Evolutionary conservation across 1,140 invertebrate species (phyloP).

Genomic region (Sarcophaga peregrina): DNA sequence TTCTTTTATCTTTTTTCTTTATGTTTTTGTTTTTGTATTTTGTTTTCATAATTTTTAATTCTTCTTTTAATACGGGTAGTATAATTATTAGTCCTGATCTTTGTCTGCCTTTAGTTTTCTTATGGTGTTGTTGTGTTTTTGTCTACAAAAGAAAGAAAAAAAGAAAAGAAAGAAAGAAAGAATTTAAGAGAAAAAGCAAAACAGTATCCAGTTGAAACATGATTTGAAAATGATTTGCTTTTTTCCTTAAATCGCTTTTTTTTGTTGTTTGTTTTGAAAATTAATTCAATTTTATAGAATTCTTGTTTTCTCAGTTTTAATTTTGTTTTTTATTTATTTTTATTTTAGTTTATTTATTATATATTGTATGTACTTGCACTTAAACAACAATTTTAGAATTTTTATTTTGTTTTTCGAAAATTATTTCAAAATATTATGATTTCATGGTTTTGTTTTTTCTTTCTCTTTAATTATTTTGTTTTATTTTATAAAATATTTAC

Average conservation of each 20-base stretch:
- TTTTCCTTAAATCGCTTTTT: neutral
- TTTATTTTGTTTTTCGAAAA: neutral
- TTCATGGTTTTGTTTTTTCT: slow-evolving; percentile 7
- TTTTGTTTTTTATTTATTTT: neutral
- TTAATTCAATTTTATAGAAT: neutral
- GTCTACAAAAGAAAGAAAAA: slow-evolving; percentile 15
- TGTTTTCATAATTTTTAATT: slow-evolving; percentile 24
- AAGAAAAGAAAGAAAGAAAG: neutral
- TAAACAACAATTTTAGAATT: slow-evolving; percentile 41
- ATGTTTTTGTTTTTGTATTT: neutral
- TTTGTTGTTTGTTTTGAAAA: neutral
- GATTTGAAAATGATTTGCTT: too few species aligned
- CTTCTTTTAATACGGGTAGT: slow-evolving; percentile 25
- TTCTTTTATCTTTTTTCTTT: neutral
- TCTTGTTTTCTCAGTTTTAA: neutral
- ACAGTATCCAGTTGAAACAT: too few species aligned
- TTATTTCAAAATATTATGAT: slow-evolving; percentile 26
- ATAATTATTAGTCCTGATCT: slow-evolving; percentile 34
- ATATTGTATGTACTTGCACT: slow-evolving; percentile 26
- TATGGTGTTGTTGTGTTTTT: slow-evolving; percentile 19
- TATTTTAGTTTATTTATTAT: neutral
- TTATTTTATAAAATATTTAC: slow-evolving; percentile 34
- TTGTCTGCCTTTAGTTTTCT: slow-evolving; percentile 26
- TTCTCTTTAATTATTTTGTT: neutral
- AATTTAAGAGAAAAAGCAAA: neutral